Evolutionary conservation across 2,113 vertebrate species (phyloP).

Genomic region (Ailuropoda melanoleuca): DNA sequence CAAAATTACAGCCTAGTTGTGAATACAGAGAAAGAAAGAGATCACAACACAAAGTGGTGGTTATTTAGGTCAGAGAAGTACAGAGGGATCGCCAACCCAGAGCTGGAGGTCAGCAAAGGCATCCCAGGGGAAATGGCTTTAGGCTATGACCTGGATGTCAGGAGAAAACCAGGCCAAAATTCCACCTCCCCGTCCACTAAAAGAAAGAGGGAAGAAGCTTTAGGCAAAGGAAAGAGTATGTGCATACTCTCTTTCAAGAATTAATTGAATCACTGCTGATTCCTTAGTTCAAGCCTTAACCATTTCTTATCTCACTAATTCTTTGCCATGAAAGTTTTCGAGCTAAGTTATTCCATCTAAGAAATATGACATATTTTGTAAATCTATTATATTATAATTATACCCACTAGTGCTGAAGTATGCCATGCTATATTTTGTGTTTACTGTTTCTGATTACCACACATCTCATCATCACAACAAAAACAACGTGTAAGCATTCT

Average conservation of each 20-base stretch:
- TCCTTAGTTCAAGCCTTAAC: not conserved
- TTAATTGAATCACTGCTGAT: not conserved
- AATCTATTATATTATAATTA: not conserved
- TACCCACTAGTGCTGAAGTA: not conserved
- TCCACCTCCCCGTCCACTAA: not conserved
- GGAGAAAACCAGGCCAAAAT: not conserved
- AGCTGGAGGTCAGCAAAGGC: not conserved
- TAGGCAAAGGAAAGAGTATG: not conserved
- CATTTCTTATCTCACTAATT: not conserved
- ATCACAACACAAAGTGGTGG: not conserved
- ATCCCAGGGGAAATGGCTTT: not conserved
- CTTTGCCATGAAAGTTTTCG: not conserved
- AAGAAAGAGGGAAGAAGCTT: not conserved
- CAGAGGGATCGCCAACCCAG: not conserved
- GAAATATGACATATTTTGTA: not conserved
- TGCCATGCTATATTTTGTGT: not conserved
- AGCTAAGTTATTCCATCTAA: not conserved
- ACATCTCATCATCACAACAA: not conserved
- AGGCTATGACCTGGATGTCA: not conserved
- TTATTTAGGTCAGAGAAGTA: not conserved
- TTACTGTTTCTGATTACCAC: not conserved
- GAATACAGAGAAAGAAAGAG: not conserved
- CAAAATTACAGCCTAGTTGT: not conserved
- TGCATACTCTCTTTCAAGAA: not conserved
- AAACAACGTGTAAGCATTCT: not conserved